Evolutionary conservation across 2,113 vertebrate species (phyloP), one percentile per base, ranked within the genome.

Genomic region (Amblyornis subalaris): DNA sequence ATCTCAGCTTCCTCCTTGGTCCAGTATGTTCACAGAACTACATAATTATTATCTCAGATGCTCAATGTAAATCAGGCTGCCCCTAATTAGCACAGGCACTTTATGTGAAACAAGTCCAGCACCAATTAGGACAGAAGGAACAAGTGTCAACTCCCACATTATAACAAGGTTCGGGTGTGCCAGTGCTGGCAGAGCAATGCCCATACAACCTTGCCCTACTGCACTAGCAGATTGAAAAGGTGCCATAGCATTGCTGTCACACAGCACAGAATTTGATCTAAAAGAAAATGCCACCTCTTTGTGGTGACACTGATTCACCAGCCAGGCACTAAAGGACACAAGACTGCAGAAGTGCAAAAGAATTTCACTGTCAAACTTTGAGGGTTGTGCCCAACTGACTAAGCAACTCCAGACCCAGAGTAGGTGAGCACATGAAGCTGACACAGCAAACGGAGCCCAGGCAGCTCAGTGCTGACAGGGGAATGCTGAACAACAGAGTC

Each of bases 321-420:
- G 66, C 62, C 66, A 54, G 48, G 38, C 35, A 45, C 53, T 11
- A 42, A 78, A 81, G 50, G 75, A 64, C 26, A 50, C 25, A 29
- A 33, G n/a, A 54, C 14, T 0, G 1, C 40, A 70, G 12, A 62
- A 74, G 5, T 3, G n/a, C 1, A 4, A 7, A 50, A 54, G 50
- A 86, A 77, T 6, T 60, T 31, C 62, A 51, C 25, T 3, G 23
- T 35, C 54, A 83, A 73, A 57, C 54, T 65, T 64, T 2, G 28
- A 84, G 72, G 12, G 24, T 65, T 20, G 38, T 70, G 55, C 77
- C 77, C 77, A 47, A 40, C 45, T 58, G 40, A 75, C 4, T 26
- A 31, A 74, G 42, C 10, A n/a, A 48, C 77, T 81, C 57, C 38
- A 78, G 60, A 42, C 71, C 61, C 65, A 23, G 31, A 61, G 40